These are phyloP conservation scores for Torymus auratus DNA, from an alignment of 2,888 invertebrate genomes.

Conservation along the genomic window DNA sequence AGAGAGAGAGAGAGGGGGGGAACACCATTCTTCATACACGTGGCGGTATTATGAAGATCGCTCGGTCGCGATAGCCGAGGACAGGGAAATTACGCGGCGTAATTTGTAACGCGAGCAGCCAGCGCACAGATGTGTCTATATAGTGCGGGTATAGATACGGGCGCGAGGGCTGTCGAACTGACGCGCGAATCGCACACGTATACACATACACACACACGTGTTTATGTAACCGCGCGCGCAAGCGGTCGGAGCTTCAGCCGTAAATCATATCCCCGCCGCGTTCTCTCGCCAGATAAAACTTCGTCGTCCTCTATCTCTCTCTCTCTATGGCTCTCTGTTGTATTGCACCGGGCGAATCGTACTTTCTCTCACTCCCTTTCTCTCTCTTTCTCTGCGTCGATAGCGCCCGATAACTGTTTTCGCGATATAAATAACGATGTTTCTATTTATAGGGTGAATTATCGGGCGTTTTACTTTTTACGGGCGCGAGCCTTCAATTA, in stretches of 20 bases:
- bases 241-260: conserved; percentile 16
- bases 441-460: conserved; percentile 55
- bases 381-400: conserved; percentile 29
- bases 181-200: neutral
- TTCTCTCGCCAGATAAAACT: conserved; percentile 56
- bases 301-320: conserved; percentile 22
- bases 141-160: neutral
- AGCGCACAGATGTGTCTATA: neutral
- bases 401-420: conserved; percentile 51
- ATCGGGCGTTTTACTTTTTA: conserved; percentile 40
- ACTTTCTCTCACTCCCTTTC: conserved; percentile 6
- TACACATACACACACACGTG: neutral
- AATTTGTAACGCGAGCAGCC: conserved; percentile 61
- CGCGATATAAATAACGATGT: conserved; percentile 49
- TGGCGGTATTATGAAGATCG: conserved; percentile 61
- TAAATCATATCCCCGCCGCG: conserved; percentile 46
- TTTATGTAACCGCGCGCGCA: conserved; percentile 10
- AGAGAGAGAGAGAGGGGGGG: neutral
- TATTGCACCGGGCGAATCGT: conserved; percentile 3
- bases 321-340: conserved; percentile 51
- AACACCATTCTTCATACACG: conserved; percentile 57
- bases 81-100: conserved; percentile 63
- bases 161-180: conserved; percentile 31
- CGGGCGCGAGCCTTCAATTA: conserved; percentile 49
- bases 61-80: conserved; percentile 58